A percentile compares a stretch with the other conserved stretches of the same genome.
phyloP scores from a whole-genome alignment of 2,888 invertebrate species.

The Hydraecia micacea region DNA sequence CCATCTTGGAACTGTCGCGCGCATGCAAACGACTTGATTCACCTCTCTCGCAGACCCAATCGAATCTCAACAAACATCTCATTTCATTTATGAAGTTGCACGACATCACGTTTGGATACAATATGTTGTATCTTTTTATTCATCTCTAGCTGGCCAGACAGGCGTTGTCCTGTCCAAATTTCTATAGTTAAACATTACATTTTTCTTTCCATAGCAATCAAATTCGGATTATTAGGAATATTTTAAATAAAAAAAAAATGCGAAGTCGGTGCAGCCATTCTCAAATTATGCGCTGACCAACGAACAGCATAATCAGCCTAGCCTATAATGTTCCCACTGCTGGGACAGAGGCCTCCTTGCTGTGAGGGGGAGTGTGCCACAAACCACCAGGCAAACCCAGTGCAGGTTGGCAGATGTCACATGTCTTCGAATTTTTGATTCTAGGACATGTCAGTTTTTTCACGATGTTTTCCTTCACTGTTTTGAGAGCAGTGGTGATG shows the following conservation, averaged over 20 bases:
- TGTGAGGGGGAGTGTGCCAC: too few species aligned
- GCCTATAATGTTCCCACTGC: too few species aligned
- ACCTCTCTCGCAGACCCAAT: constrained; percentile 45
- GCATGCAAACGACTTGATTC: constrained; percentile 73
- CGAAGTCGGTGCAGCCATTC: background rate
- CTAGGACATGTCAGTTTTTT: too few species aligned
- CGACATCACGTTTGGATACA: constrained; percentile 12
- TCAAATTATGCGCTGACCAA: too few species aligned
- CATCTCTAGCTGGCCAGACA: background rate
- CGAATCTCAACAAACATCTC: constrained; percentile 25
- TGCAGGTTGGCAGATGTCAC: too few species aligned
- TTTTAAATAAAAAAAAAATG: background rate
- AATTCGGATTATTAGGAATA: background rate
- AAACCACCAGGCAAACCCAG: too few species aligned
- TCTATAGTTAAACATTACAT: background rate
- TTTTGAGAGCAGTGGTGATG: too few species aligned
- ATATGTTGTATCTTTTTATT: background rate
- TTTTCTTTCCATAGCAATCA: background rate
- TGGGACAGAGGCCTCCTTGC: too few species aligned
- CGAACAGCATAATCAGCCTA: too few species aligned
- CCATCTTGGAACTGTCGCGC: constrained; percentile 61
- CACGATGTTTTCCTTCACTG: too few species aligned
- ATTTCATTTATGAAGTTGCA: constrained; percentile 19
- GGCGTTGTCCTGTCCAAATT: background rate
- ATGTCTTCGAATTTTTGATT: too few species aligned